phyloP scores from a whole-genome alignment of 2,888 invertebrate genomes.

The Parnassius mnemosyne region DNA sequence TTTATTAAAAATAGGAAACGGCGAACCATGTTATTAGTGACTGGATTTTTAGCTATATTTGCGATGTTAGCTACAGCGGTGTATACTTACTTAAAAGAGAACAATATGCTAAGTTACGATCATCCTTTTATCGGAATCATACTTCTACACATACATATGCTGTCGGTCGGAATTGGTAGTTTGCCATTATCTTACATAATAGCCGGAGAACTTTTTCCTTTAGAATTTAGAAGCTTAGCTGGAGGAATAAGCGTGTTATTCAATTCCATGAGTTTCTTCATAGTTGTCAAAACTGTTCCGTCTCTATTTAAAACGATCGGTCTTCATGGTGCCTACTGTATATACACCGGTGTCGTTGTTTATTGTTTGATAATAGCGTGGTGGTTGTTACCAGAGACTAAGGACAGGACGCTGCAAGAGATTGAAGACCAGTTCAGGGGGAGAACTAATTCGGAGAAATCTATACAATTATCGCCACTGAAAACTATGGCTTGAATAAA shows the following conservation, averaged over 20 bases:
- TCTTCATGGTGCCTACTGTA: conserved; percentile 32
- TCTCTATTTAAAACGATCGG: conserved; percentile 35
- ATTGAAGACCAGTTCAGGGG: conserved; percentile 38
- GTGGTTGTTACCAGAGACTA: conserved; percentile 36
- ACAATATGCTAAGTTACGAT: conserved; percentile 19
- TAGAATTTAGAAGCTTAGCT: conserved; percentile 42
- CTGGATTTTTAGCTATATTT: conserved; percentile 20
- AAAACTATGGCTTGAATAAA: neutral
- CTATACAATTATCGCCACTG: neutral
- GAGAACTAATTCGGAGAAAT: neutral
- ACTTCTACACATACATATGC: conserved; percentile 35
- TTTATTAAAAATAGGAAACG: conserved; percentile 33
- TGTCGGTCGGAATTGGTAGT: conserved; percentile 34
- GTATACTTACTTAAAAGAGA: conserved; percentile 26
- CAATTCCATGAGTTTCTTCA: conserved; percentile 39
- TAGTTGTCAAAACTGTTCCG: conserved; percentile 39
- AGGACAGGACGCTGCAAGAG: conserved; percentile 36
- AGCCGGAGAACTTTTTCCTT: conserved; percentile 39
- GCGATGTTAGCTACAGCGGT: conserved; percentile 21
- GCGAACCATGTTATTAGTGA: conserved; percentile 24
- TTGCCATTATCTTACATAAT: conserved; percentile 35
- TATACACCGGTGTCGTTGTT: conserved; percentile 22
- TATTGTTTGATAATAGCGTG: conserved; percentile 30
- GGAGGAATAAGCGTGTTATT: conserved; percentile 40
- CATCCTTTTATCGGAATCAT: conserved; percentile 30